Evolutionary conservation across 2,797 vertebrate species (phyloP).

Genomic region (Falco biarmicus): DNA sequence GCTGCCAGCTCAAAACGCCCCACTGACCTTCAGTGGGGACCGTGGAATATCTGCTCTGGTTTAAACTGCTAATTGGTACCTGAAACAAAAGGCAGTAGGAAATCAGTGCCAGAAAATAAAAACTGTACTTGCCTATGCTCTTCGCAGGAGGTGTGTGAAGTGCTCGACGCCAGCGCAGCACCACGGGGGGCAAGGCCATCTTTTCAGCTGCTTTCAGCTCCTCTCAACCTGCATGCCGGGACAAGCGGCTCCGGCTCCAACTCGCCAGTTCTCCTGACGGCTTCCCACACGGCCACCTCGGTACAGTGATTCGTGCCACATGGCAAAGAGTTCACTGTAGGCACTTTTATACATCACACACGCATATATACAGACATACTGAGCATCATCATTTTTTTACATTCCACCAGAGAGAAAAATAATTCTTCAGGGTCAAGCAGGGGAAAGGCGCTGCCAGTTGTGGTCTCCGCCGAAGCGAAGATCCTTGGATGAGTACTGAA

Average conservation of each 20-base stretch:
- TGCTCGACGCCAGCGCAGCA: fast-evolving
- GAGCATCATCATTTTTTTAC: neutral
- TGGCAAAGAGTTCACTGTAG: fast-evolving
- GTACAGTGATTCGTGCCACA: fast-evolving
- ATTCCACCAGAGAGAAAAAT: neutral
- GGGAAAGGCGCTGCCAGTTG: neutral
- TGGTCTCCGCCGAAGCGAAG: neutral
- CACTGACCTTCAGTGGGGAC: neutral
- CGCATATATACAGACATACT: fast-evolving
- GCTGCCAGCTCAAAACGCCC: neutral
- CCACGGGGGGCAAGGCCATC: neutral
- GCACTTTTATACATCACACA: neutral
- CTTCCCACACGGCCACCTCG: fast-evolving
- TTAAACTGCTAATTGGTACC: neutral
- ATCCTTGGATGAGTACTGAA: neutral
- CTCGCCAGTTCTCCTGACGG: neutral
- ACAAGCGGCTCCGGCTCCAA: neutral
- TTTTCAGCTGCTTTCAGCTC: neutral
- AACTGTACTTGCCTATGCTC: fast-evolving
- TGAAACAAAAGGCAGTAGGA: neutral
- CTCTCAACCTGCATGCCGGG: fast-evolving
- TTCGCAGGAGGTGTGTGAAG: fast-evolving
- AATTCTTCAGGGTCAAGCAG: neutral
- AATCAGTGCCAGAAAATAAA: neutral
- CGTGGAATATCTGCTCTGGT: neutral